Conservation (phyloP, 2,797 vertebrate species). For the Pseudomugil tenellus region DNA sequence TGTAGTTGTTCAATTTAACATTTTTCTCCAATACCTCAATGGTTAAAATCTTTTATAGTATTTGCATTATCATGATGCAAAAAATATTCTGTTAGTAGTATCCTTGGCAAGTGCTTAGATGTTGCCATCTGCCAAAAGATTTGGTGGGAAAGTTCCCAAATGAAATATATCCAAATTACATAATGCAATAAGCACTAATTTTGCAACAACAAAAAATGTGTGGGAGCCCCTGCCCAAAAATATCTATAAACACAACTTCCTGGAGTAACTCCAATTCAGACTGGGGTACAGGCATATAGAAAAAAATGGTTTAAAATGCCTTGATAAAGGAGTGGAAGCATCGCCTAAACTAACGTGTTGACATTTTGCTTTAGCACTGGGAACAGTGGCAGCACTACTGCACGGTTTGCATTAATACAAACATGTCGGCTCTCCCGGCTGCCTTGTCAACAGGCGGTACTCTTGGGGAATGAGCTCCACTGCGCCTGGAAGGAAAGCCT, state of each 20-base stretch:
- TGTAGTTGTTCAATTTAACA: neutral
- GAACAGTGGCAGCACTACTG: conserved; percentile 35
- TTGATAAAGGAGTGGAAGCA: conserved; percentile 17
- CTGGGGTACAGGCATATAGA: conserved; percentile 4
- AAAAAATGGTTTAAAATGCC: conserved; percentile 17
- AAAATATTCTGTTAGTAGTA: neutral
- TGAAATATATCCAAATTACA: conserved; percentile 29
- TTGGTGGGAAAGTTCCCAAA: conserved; percentile 31
- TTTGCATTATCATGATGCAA: neutral
- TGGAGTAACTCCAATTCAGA: conserved; percentile 15
- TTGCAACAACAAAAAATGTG: conserved; percentile 18
- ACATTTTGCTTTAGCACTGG: conserved; percentile 59
- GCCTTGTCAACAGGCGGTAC: conserved; percentile 62
- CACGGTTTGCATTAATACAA: conserved; percentile 25
- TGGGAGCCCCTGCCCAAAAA: conserved; percentile 7
- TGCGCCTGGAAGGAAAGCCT: conserved; percentile 18
- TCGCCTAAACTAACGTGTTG: conserved; percentile 34
- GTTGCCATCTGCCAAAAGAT: conserved; percentile 26
- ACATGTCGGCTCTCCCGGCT: conserved; percentile 48
- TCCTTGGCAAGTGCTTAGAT: too few species aligned
- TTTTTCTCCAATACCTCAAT: neutral
- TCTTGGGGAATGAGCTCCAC: conserved; percentile 50
- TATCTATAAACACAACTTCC: conserved; percentile 4
- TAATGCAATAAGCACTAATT: conserved; percentile 27
- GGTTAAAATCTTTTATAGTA: neutral